Base-by-base conservation (phyloP, 2,888 invertebrate genomes). In the Nowickia ferox region DNA sequence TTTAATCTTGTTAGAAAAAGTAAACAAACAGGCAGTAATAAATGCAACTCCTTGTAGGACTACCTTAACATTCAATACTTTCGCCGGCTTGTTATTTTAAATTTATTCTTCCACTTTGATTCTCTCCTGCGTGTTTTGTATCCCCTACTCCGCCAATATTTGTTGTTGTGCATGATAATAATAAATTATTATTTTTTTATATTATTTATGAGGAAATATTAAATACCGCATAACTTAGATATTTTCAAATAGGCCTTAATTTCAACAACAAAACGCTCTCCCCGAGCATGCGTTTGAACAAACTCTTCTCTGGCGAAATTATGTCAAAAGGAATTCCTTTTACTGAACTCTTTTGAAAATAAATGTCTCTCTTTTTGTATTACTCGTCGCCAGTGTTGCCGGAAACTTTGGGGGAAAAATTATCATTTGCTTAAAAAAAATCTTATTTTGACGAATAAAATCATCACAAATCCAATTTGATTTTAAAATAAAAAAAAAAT, bases 41-140 rank as follows among this genome's bases (percentile, higher is more conserved):
- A 19, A 10, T 22, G 46, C 42, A 13, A 51, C 13, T 38, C 10
- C 19, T 13, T 30, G 40, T 11, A 74, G 66, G 84, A 76, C 76
- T 84, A 72, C 76, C 80, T 72, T 81, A 84, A 81, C 72, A 79
- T 19, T 5, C 13, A 63, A 48, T 48, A 55, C 42, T 57, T 40
- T 72, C 55, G 53, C 81, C 84, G 84, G 76, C 59, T 53, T 15
- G 15, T 19, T 19, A 13, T 57, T 22, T 63, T 19, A 17, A 17
- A 17, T 40, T 63, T 59, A n/a, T 4, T 38, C 55, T 63, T 63
- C 15, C 9, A 22, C 9, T 9, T n/a, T 5, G 4, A 22, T 38
- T 30, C 46, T 44, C 17, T 65, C 11, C 5, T 5, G 2, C 46
- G 13, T 42, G 13, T 17, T 19, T 19, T 40, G 2, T 40, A 17